Conservation (phyloP, 2,797 vertebrate genomes). For the Amblyopsis hoosieri region DNA sequence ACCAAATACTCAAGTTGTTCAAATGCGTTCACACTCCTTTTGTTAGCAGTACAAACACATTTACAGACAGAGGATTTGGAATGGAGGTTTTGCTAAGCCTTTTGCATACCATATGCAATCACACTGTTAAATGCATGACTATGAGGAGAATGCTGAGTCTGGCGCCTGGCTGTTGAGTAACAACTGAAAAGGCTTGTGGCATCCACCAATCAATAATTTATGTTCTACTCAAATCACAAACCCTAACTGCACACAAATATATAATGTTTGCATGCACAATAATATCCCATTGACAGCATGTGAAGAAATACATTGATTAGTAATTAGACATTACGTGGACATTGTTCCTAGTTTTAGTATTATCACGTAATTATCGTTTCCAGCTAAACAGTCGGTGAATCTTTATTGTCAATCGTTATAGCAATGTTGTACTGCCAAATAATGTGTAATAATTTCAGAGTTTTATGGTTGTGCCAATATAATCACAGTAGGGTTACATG, state of each 20-base stretch:
- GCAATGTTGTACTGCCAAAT: constrained; percentile 22
- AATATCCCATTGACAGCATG: constrained; percentile 11
- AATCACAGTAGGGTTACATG: constrained; percentile 54
- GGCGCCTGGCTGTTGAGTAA: not conserved
- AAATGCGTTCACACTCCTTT: not conserved
- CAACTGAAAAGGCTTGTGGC: not conserved
- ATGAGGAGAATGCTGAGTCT: not conserved
- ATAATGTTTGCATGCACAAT: no score
- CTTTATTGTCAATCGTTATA: constrained; percentile 23
- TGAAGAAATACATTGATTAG: constrained; percentile 21
- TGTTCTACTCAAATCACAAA: not conserved
- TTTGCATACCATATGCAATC: not conserved
- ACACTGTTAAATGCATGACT: not conserved
- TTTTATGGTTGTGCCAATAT: constrained; percentile 43
- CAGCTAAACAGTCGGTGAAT: no score
- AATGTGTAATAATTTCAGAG: constrained; percentile 14
- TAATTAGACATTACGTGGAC: no score
- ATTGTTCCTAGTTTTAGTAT: no score
- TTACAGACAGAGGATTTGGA: not conserved
- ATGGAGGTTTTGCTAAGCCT: not conserved
- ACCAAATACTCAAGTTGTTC: not conserved
- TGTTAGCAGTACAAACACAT: not conserved
- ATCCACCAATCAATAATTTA: not conserved
- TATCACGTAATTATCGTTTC: no score
- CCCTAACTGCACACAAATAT: no score